Evolutionary conservation across 2,888 invertebrate species (phyloP).

Genomic region (Helleia helle): DNA sequence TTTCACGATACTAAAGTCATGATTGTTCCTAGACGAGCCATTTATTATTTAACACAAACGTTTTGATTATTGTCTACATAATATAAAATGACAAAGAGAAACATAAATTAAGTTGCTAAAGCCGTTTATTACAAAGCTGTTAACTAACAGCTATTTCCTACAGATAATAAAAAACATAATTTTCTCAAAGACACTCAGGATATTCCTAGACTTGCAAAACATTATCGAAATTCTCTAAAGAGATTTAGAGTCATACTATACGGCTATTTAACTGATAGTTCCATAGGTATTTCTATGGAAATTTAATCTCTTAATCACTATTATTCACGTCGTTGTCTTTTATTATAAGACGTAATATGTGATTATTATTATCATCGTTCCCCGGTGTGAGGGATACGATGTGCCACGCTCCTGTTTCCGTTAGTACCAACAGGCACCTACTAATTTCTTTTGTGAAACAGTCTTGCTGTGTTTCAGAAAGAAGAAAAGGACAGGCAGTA

Average conservation of each 20-base stretch:
- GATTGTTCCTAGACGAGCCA: no score
- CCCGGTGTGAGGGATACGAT: no score
- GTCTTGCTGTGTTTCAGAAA: no score
- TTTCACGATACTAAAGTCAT: no score
- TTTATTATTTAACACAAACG: no score
- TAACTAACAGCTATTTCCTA: neutral
- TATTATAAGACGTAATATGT: no score
- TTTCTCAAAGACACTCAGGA: neutral
- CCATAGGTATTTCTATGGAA: neutral
- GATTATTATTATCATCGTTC: no score
- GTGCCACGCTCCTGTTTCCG: no score
- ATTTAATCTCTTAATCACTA: constrained; percentile 13
- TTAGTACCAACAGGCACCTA: no score
- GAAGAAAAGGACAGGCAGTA: no score
- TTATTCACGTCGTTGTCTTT: neutral
- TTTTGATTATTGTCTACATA: no score
- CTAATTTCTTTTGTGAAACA: no score
- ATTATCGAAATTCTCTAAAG: neutral
- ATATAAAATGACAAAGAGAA: neutral
- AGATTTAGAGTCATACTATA: neutral
- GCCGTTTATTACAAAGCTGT: neutral
- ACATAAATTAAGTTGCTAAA: constrained; percentile 2
- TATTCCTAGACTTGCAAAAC: neutral
- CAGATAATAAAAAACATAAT: neutral
- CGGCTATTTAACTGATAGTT: constrained; percentile 1